phyloP scores from a whole-genome alignment of 2,888 invertebrate genomes.

The Chaitophorus viminalis region DNA sequence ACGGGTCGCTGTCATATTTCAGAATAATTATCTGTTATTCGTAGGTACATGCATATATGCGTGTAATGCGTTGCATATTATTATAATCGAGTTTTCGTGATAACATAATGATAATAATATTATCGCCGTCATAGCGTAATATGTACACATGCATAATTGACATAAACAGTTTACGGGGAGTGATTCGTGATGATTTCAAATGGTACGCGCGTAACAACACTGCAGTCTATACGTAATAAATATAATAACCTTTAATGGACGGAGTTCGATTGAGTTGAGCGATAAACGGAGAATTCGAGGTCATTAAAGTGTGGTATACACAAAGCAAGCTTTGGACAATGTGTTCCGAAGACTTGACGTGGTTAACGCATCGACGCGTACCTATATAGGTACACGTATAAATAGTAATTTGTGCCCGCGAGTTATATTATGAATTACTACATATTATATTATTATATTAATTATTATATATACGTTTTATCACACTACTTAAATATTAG shows the following conservation, averaged over 20 bases:
- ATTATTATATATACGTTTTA: background rate
- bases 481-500: background rate
- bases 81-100: background rate
- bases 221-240: too few relatives aligned
- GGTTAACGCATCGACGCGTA: background rate
- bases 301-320: background rate
- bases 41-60: too few relatives aligned
- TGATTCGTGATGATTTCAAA: background rate
- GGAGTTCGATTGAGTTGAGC: background rate
- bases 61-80: background rate
- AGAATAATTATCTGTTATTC: background rate
- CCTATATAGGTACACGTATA: background rate
- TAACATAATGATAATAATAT: background rate
- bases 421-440: background rate
- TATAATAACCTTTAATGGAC: background rate
- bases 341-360: background rate
- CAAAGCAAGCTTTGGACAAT: background rate
- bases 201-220: too few relatives aligned
- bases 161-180: background rate
- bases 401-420: background rate
- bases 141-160: background rate
- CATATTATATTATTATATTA: background rate
- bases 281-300: constrained; percentile 45
- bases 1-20: constrained; percentile 1
- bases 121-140: background rate